Conservation (phyloP, 2,888 invertebrate genomes). For the Melanchra persicariae region DNA sequence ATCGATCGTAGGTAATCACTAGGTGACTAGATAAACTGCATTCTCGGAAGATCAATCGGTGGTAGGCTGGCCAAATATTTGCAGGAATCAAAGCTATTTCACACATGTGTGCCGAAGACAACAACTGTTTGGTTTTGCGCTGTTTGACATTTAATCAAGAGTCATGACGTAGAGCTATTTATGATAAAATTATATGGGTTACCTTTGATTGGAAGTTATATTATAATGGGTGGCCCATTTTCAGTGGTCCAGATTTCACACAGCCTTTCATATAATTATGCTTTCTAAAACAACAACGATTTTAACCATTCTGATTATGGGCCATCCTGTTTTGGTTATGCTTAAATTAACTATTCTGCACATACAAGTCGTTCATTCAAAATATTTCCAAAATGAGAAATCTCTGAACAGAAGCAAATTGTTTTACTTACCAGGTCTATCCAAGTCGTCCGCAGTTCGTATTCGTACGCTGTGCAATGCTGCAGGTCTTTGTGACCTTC, state of each 20-base stretch:
- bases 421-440: constrained; percentile 84
- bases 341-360: no score
- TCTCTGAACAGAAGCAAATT: neutral
- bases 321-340: no score
- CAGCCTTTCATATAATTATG: no score
- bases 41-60: constrained; percentile 16
- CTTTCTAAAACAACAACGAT: no score
- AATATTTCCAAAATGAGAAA: neutral
- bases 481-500: constrained; percentile 93
- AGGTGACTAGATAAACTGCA: neutral
- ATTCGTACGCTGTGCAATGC: constrained; percentile 92
- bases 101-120: neutral
- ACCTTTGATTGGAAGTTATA: no score
- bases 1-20: neutral
- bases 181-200: no score
- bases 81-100: constrained; percentile 17
- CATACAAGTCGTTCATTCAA: no score
- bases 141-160: neutral
- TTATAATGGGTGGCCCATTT: no score
- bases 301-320: no score
- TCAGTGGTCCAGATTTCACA: no score
- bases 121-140: neutral
- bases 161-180: neutral
- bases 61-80: constrained; percentile 28
- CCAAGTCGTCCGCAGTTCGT: constrained; percentile 79